phyloP scores from a whole-genome alignment of 2,888 invertebrate genomes.

The Stenodema calcarata region DNA sequence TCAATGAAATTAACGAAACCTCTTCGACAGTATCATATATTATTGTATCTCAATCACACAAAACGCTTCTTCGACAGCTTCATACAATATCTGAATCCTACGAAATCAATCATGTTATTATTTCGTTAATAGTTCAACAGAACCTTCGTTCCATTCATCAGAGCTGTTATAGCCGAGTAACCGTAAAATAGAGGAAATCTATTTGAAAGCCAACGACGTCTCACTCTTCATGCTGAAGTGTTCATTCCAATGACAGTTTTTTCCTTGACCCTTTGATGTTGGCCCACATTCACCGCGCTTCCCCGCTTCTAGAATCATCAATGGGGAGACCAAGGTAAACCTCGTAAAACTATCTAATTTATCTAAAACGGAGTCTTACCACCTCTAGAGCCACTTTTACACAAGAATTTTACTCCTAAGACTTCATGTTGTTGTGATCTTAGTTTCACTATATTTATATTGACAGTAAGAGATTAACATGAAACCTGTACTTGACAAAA shows the following conservation, averaged over 20 bases:
- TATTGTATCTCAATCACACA: too few relatives aligned
- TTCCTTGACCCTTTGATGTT: not conserved
- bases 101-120: too few relatives aligned
- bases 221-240: not conserved
- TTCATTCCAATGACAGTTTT: not conserved
- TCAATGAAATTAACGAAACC: too few relatives aligned
- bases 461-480: too few relatives aligned
- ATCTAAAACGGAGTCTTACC: not conserved
- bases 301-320: not conserved
- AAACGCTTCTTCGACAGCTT: too few relatives aligned
- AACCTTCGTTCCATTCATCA: not conserved
- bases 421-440: too few relatives aligned
- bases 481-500: too few relatives aligned
- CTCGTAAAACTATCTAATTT: not conserved
- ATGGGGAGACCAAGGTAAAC: not conserved
- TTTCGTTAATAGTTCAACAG: too few relatives aligned
- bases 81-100: too few relatives aligned
- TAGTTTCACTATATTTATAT: too few relatives aligned
- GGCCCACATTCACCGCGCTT: not conserved
- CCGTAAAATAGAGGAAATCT: not conserved
- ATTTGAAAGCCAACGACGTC: not conserved
- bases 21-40: too few relatives aligned
- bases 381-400: not conserved
- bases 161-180: not conserved
- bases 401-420: not conserved